Evolutionary conservation across 2,113 vertebrate species (phyloP), one percentile per base, ranked within the genome.

Genomic region (Hemiprocne comata): DNA sequence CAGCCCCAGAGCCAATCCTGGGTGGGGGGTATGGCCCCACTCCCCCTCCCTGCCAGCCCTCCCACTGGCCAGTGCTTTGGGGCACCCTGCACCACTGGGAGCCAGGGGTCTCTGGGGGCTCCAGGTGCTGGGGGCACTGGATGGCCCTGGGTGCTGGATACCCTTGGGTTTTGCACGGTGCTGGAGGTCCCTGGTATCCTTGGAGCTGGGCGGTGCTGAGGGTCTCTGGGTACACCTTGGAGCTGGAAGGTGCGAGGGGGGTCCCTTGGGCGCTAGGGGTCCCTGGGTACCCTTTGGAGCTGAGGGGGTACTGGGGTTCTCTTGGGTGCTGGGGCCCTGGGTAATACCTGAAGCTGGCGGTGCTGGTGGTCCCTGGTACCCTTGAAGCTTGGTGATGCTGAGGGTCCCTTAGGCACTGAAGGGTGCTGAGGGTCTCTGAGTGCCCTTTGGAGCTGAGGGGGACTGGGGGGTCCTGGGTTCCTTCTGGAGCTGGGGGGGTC

Each of bases 61-160:
- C 62, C 29, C 2, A 1, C 38, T 1, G 4, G 60, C 33, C 34
- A 57, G 54, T 0, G 0, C 67, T 54, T 8, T 4, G 3, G 55
- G 33, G 4, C 8, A 26, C 4, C 6, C 10, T 3, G 34, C 42
- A 9, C 65, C 12, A 2, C 29, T 46, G 69, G 13, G 26, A 78
- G 17, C 61, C 46, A 24, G 24, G 15, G 3, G 7, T 46, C 21
- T 24, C 36, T 62, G n/a, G 54, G 14, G 25, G 8, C 24, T 31
- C 21, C 11, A 23, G 8, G 26, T 67, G 11, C 31, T 60, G 34
- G 7, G 18, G 8, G 4, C n/a, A n/a, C 26, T 57, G 51, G n/a
- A 58, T 66, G n/a, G 53, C 31, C 33, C 48, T 69, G 74, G 28
- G 18, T 62, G 21, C 66, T 58, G 70, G 29, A 13, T 70, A 24